Evolutionary conservation across 2,888 invertebrate species (phyloP).

Genomic region (Agrypnus murinus): DNA sequence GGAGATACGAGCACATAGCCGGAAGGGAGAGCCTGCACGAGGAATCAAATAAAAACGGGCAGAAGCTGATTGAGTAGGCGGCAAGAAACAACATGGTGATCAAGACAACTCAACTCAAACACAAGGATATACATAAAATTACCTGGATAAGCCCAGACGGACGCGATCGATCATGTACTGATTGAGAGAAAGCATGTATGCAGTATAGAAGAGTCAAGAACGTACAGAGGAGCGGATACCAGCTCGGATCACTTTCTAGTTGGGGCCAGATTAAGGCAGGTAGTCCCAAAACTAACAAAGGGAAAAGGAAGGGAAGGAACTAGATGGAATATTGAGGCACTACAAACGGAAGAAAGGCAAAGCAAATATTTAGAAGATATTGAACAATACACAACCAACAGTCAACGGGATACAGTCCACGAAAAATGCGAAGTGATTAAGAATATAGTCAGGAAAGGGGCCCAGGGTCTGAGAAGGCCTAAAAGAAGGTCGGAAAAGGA

Average conservation of each 20-base stretch:
- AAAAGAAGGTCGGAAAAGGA: not conserved
- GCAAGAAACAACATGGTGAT: constrained; percentile 12
- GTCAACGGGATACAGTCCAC: not conserved
- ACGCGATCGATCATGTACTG: constrained; percentile 45
- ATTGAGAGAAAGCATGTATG: constrained; percentile 30
- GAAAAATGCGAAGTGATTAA: not conserved
- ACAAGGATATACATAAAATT: too few relatives aligned
- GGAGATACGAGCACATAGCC: too few relatives aligned
- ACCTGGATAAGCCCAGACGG: too few relatives aligned
- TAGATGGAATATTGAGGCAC: not conserved
- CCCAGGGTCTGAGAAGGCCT: not conserved
- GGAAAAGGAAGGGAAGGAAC: not conserved
- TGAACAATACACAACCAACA: not conserved
- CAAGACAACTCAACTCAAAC: too few relatives aligned
- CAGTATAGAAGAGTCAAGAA: constrained; percentile 35
- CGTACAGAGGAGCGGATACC: constrained; percentile 42
- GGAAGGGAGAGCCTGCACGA: too few relatives aligned
- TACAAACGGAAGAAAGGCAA: too few relatives aligned
- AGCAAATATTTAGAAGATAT: too few relatives aligned
- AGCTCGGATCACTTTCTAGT: constrained; percentile 49
- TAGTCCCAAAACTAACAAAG: not conserved
- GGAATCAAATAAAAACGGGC: too few relatives aligned
- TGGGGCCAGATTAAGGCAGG: constrained; percentile 3
- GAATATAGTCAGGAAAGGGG: not conserved
- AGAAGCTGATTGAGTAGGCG: too few relatives aligned